A percentile compares a stretch with the other conserved stretches of the same genome.
phyloP scores from a whole-genome alignment of 2,797 vertebrate species.

The Argyrosomus regius region DNA sequence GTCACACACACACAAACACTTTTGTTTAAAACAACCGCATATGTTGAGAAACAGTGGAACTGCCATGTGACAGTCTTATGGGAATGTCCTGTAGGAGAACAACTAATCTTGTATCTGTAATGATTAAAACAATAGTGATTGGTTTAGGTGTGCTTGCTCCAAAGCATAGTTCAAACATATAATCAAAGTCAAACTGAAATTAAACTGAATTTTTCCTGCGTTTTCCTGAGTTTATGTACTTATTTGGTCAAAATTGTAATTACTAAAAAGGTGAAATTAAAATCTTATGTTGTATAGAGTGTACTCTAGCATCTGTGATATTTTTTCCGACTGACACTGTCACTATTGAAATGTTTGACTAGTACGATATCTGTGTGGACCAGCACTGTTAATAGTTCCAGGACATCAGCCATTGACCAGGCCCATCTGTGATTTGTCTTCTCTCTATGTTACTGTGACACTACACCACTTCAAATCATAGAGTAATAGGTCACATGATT shows the following conservation, averaged over 20 bases:
- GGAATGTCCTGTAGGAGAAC: neutral
- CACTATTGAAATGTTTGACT: too few species aligned
- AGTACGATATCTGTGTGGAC: neutral
- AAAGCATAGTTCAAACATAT: too few species aligned
- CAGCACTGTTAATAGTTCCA: neutral
- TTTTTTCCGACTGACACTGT: neutral
- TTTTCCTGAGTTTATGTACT: neutral
- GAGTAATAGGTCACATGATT: too few species aligned
- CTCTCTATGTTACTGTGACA: too few species aligned
- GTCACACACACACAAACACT: slow-evolving; percentile 39
- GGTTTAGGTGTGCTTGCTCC: neutral
- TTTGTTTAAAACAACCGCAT: slow-evolving; percentile 31
- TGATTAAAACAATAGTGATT: neutral
- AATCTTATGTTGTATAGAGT: neutral
- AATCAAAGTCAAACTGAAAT: neutral
- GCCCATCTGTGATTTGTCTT: too few species aligned
- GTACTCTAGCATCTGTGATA: neutral
- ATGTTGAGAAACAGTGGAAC: neutral
- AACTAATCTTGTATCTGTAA: neutral
- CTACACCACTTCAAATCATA: too few species aligned
- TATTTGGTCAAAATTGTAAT: neutral
- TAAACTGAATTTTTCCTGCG: too few species aligned
- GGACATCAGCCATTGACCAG: neutral
- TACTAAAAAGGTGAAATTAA: neutral
- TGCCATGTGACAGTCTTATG: neutral